These are phyloP conservation scores for Gymnothorax javanicus DNA, from an alignment of 2,797 vertebrate genomes.

Conservation along the genomic window DNA sequence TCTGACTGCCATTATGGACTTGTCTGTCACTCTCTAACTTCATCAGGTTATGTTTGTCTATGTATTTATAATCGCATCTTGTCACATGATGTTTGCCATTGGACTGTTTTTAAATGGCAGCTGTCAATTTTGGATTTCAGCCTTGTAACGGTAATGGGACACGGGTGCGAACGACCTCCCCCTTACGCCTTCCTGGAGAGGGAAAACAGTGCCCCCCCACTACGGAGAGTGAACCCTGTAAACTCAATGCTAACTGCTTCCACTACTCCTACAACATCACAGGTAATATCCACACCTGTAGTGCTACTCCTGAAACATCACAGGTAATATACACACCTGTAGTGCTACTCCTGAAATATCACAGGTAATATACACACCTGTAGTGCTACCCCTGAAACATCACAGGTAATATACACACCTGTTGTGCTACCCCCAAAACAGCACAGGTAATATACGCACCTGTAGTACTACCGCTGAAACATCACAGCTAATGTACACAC, in stretches of 20 bases:
- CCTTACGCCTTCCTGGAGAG: slow-evolving; percentile 80
- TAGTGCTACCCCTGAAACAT: not conserved
- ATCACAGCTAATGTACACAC: slow-evolving; percentile 18
- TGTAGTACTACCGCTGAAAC: slow-evolving; percentile 74
- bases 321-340: no score
- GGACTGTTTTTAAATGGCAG: not conserved
- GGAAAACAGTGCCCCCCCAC: slow-evolving; percentile 80
- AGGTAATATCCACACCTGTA: not conserved
- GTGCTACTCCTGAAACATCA: no score
- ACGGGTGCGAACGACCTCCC: slow-evolving; percentile 76
- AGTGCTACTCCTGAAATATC: slow-evolving; percentile 72
- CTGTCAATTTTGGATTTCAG: slow-evolving; percentile 58
- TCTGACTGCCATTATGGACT: not conserved
- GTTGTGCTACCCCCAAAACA: not conserved
- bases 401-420: not conserved
- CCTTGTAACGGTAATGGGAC: slow-evolving; percentile 80
- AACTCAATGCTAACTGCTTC: slow-evolving; percentile 91
- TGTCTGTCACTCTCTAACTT: not conserved
- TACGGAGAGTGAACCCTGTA: slow-evolving; percentile 79
- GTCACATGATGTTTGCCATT: not conserved
- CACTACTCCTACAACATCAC: slow-evolving; percentile 78
- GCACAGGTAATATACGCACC: slow-evolving; percentile 3
- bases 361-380: slow-evolving; percentile 19
- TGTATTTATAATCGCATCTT: not conserved
- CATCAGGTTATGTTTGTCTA: no score